A percentile compares a stretch with the other conserved stretches of the same genome.
These are phyloP conservation scores for Cydia pomonella DNA, from an alignment of 1,140 invertebrate genomes.

Conservation along the genomic window DNA sequence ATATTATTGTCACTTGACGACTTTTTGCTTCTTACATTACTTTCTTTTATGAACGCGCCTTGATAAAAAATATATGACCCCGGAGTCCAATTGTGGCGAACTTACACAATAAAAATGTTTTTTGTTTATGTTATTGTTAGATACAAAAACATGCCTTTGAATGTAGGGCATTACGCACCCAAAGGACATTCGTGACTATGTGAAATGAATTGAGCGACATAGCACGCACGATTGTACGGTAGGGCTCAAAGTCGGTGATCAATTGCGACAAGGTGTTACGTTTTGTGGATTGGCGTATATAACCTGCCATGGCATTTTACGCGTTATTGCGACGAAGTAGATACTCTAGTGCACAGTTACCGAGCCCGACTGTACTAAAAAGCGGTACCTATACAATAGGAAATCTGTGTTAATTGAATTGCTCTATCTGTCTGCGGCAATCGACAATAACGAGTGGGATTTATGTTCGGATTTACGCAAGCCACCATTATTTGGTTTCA, in stretches of 20 bases:
- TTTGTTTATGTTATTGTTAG: slow-evolving; percentile 14
- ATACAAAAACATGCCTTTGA: background rate
- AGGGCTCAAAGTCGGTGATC: background rate
- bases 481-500: slow-evolving; percentile 16
- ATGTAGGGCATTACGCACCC: slow-evolving; percentile 18
- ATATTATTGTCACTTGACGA: slow-evolving; percentile 7
- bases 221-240: background rate
- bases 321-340: background rate
- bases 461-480: slow-evolving; percentile 24
- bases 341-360: background rate
- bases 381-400: slow-evolving; percentile 1
- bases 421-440: slow-evolving; percentile 21
- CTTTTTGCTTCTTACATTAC: background rate
- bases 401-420: slow-evolving; percentile 27
- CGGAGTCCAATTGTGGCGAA: slow-evolving; percentile 11
- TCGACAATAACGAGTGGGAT: slow-evolving; percentile 27
- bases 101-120: background rate
- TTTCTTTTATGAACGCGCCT: background rate
- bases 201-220: slow-evolving; percentile 14
- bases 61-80: background rate
- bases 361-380: slow-evolving; percentile 2
- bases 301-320: background rate
- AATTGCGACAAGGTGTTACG: too few relatives aligned
- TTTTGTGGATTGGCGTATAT: background rate
- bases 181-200: slow-evolving; percentile 22